phyloP scores from a whole-genome alignment of 2,888 invertebrate genomes.

The Watsonalla cultraria region DNA sequence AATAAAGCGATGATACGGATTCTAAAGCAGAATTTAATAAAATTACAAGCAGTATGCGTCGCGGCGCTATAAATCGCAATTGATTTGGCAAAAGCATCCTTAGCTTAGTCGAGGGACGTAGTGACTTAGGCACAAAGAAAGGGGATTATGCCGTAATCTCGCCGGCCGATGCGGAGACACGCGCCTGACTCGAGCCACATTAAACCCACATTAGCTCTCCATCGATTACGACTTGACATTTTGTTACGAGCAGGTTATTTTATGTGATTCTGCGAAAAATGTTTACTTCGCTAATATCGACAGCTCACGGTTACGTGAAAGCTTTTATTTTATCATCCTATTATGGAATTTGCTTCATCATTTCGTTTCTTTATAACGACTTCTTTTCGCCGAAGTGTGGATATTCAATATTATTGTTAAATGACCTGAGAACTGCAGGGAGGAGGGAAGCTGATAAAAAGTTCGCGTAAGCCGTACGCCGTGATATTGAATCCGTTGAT shows the following conservation, averaged over 20 bases:
- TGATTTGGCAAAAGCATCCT: constrained; percentile 41
- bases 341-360: constrained; percentile 2
- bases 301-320: background rate
- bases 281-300: constrained; percentile 12
- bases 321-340: constrained; percentile 2
- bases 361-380: background rate
- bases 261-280: constrained; percentile 24
- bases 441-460: background rate
- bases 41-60: constrained; percentile 3
- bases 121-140: constrained; percentile 64
- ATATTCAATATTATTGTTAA: background rate
- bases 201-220: constrained; percentile 67
- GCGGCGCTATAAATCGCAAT: constrained; percentile 44
- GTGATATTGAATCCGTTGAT: background rate
- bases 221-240: constrained; percentile 60
- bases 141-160: constrained; percentile 66
- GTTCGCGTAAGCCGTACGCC: background rate
- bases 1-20: background rate
- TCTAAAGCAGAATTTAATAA: background rate
- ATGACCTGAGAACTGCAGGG: background rate
- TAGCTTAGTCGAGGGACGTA: constrained; percentile 37
- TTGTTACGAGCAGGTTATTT: constrained; percentile 35
- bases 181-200: constrained; percentile 54
- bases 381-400: background rate
- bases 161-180: constrained; percentile 56